Evolutionary conservation across 2,113 vertebrate genomes (phyloP).

Genomic region (Eurystomus gularis): DNA sequence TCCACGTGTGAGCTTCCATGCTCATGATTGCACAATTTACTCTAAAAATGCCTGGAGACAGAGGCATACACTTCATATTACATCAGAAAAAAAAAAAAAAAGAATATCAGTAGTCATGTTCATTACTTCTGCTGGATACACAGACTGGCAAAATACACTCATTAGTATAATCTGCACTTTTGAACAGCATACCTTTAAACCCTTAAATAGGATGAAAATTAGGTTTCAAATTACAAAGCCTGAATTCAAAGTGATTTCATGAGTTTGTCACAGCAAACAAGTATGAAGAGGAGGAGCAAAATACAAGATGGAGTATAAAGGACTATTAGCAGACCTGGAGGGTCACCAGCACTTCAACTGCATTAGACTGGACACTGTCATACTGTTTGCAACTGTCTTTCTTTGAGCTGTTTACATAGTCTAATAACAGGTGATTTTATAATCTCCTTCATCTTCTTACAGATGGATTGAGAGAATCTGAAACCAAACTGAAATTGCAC

Average conservation of each 20-base stretch:
- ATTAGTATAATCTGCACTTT: not conserved
- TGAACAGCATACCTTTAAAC: not conserved
- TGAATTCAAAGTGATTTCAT: not conserved
- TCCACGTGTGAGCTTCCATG: not conserved
- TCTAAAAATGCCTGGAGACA: not conserved
- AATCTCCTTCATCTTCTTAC: not conserved
- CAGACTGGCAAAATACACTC: not conserved
- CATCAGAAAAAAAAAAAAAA: constrained; percentile 8
- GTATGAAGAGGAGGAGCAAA: not conserved
- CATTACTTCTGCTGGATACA: constrained; percentile 16
- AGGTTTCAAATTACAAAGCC: not conserved
- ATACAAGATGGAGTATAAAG: not conserved
- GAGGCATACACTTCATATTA: not conserved
- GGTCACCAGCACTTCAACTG: not conserved
- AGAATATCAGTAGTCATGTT: not conserved
- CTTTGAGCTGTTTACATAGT: not conserved
- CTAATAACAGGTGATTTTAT: not conserved
- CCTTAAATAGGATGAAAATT: not conserved
- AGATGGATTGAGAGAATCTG: not conserved
- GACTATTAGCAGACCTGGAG: not conserved
- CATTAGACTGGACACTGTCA: not conserved
- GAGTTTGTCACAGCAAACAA: not conserved
- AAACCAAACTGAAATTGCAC: not conserved
- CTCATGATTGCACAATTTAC: not conserved
- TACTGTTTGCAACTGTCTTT: not conserved